phyloP scores from a whole-genome alignment of 2,113 vertebrate genomes.

The Scalopus aquaticus region DNA sequence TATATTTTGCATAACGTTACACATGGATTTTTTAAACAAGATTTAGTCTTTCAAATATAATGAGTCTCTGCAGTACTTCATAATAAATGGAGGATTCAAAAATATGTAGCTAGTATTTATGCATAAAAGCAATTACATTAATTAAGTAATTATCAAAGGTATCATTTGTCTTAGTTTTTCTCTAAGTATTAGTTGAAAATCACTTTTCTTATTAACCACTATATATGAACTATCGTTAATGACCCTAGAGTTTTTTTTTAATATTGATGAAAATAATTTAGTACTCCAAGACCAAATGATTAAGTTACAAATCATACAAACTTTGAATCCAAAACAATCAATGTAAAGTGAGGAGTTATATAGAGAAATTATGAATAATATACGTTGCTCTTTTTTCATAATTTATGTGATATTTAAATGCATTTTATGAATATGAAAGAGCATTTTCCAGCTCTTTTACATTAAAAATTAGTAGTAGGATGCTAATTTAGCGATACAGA shows the following conservation, averaged over 20 bases:
- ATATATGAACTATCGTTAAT: not conserved
- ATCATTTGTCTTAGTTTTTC: conserved; percentile 6
- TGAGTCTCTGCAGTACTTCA: not conserved
- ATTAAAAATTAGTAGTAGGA: not conserved
- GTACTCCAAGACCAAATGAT: not conserved
- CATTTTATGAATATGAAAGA: not conserved
- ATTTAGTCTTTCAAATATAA: too few relatives aligned
- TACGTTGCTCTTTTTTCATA: too few relatives aligned
- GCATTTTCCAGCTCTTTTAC: not conserved
- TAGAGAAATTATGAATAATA: not conserved
- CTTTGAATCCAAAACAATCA: not conserved
- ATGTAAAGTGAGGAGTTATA: not conserved
- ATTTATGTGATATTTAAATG: too few relatives aligned
- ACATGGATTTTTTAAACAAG: too few relatives aligned
- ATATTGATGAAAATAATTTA: not conserved
- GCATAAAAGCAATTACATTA: conserved; percentile 32
- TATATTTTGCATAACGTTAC: too few relatives aligned
- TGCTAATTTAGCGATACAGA: not conserved
- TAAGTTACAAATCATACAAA: not conserved
- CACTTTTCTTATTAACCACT: not conserved
- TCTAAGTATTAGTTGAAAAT: too few relatives aligned
- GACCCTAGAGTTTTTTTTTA: not conserved
- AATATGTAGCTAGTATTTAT: not conserved
- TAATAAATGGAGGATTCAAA: too few relatives aligned
- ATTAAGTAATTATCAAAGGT: conserved; percentile 32